phyloP scores from a whole-genome alignment of 37 sponge, comb jelly and placozoan genomes.

The Eunapius fragilis region DNA sequence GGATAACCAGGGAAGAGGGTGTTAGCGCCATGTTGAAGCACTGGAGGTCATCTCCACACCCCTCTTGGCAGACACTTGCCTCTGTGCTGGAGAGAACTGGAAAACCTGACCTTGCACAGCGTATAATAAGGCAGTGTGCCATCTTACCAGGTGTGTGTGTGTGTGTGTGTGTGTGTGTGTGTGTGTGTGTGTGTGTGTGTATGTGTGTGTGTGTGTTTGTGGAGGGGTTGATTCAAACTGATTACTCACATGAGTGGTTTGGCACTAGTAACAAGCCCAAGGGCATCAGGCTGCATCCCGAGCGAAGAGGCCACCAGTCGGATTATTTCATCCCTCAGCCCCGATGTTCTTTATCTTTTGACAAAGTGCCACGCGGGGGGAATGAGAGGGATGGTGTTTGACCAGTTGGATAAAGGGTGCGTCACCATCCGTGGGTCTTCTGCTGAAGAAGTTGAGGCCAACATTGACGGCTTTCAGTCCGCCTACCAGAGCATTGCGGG shows the following conservation, averaged over 20 bases:
- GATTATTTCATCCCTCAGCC: background rate
- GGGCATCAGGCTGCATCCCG: background rate
- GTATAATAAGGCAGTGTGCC: background rate
- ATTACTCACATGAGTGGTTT: background rate
- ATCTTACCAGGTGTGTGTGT: background rate
- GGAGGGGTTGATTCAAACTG: background rate
- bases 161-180: no score
- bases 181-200: no score
- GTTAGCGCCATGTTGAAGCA: background rate
- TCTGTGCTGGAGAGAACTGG: background rate
- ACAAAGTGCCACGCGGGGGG: constrained; percentile 8
- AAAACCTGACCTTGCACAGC: background rate
- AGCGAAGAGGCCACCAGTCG: background rate
- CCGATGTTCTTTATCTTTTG: constrained; percentile 5
- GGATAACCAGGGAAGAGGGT: background rate
- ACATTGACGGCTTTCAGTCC: constrained; percentile 6
- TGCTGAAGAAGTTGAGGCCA: background rate
- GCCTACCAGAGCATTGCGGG: background rate
- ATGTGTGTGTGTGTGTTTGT: no score
- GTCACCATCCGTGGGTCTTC: background rate
- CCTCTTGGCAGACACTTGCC: background rate
- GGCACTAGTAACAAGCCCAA: background rate
- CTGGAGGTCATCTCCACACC: background rate
- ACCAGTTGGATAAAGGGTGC: background rate
- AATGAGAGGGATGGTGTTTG: background rate